Percentiles rank a stretch among this genome's conserved stretches.
phyloP scores from a whole-genome alignment of 2,888 invertebrate genomes.

The Sturmia bella region DNA sequence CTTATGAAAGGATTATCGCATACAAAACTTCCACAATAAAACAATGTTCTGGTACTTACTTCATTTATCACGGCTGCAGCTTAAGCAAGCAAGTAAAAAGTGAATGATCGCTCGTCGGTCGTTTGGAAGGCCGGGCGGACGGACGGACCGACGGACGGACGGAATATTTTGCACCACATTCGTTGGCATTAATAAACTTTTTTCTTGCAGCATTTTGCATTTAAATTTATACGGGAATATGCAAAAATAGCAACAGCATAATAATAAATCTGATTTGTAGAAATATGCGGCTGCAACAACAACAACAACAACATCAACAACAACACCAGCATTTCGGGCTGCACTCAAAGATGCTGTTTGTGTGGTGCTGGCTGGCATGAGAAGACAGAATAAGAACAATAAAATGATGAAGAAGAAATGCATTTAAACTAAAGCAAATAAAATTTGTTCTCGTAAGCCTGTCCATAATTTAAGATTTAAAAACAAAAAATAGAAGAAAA shows the following conservation, averaged over 20 bases:
- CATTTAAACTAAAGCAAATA: slow-evolving; percentile 15
- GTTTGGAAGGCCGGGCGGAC: not conserved
- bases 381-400: not conserved
- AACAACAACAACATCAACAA: not conserved
- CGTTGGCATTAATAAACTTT: slow-evolving; percentile 4
- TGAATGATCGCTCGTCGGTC: not conserved
- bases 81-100: slow-evolving; percentile 26
- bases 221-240: slow-evolving; percentile 9
- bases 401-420: not conserved
- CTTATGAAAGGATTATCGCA: slow-evolving; percentile 66
- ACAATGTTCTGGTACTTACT: slow-evolving; percentile 12
- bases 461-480: slow-evolving; percentile 9
- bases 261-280: slow-evolving; percentile 18
- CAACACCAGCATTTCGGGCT: not conserved
- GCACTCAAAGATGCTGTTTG: slow-evolving; percentile 24
- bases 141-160: slow-evolving; percentile 4
- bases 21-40: slow-evolving; percentile 17
- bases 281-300: slow-evolving; percentile 2
- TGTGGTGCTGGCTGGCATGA: not conserved
- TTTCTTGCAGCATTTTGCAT: slow-evolving; percentile 12
- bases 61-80: slow-evolving; percentile 49
- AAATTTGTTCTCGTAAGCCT: slow-evolving; percentile 8
- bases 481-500: too few relatives aligned
- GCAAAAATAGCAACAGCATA: slow-evolving; percentile 32
- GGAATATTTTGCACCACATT: slow-evolving; percentile 39